These are phyloP conservation scores for Cliona cf. orientalis DNA, from an alignment of 37 sponge, comb jelly and placozoan species.

Conservation along the genomic window DNA sequence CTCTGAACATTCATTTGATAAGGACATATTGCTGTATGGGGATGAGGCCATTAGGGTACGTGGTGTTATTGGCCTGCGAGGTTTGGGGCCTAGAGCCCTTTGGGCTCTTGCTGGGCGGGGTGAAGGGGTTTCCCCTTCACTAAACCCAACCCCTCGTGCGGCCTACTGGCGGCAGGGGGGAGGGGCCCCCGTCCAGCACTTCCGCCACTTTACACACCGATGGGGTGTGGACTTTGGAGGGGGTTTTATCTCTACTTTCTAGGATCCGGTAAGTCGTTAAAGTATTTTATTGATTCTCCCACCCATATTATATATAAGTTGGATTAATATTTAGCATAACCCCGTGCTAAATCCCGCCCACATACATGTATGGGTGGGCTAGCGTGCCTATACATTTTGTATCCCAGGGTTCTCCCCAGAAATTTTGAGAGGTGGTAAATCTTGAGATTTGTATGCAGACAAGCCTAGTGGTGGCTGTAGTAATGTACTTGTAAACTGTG, in stretches of 20 bases:
- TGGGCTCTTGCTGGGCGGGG: slow-evolving; percentile 11
- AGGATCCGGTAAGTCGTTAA: neutral
- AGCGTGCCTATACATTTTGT: too few species aligned
- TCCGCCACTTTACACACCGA: neutral
- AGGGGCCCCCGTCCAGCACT: neutral
- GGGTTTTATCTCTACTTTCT: neutral
- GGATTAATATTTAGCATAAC: too few species aligned
- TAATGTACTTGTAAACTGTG: too few species aligned
- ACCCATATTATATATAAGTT: too few species aligned
- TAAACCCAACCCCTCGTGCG: neutral
- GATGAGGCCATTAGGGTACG: neutral
- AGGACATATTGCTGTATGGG: neutral
- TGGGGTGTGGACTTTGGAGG: slow-evolving; percentile 1
- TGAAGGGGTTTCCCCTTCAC: slow-evolving; percentile 13
- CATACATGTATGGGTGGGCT: too few species aligned
- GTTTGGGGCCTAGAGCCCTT: neutral
- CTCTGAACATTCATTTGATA: neutral
- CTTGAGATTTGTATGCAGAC: too few species aligned
- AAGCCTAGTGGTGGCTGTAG: too few species aligned
- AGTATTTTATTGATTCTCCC: too few species aligned
- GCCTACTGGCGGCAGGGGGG: neutral
- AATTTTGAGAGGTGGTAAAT: too few species aligned
- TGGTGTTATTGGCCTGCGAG: neutral
- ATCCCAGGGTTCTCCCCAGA: too few species aligned
- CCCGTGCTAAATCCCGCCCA: too few species aligned